Base-by-base conservation (phyloP, 64 coral and sea anemone genomes). In the Porites lutea region DNA sequence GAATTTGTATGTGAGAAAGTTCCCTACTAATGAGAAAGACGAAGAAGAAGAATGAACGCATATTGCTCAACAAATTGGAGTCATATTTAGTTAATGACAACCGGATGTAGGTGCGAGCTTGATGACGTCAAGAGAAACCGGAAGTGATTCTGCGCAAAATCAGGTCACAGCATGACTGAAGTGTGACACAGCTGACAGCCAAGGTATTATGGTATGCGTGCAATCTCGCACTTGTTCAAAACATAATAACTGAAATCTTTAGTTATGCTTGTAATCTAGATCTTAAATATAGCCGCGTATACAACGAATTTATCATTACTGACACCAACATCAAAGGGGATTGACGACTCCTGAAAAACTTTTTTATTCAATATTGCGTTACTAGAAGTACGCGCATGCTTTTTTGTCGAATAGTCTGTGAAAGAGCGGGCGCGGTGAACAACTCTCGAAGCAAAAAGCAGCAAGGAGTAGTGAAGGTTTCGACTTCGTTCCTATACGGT, bases 301-400 rank as follows among this genome's bases (percentile, higher is more conserved):
- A 37, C 27, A 37, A 37, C 27, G 27, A 37, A 37, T 37, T 37
- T 37, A 37, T 37, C 27, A 37, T 37, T 1, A 37, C 27, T 37
- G 27, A 37, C 27, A 37, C 27, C 0, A 37, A 37, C 27, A 37
- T 37, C 27, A 37, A 37, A 37, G 27, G 27, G 27, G 27, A 37
- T 37, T 37, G 27, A 37, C 27, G 27, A 37, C 27, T 37, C 27
- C 27, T 37, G 27, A 37, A 37, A n/a, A n/a, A n/a, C 78, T 1
- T 37, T 37, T 37, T 37, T 37, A 37, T 37, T 37, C 1, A 37
- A 37, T 15, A 59, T 48, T 82, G 79, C 59, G 79, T 82, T 82
- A 82, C 79, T 23, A 13, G 11, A 23, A 47, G 5, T 19, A 37
- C 19, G 81, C 81, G 81, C 81, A 83, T 83, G 62, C 63, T 83